Evolutionary conservation across 2,797 vertebrate genomes (phyloP), one percentile per base, ranked within the genome.

Genomic region (Rhinoraja longicauda): DNA sequence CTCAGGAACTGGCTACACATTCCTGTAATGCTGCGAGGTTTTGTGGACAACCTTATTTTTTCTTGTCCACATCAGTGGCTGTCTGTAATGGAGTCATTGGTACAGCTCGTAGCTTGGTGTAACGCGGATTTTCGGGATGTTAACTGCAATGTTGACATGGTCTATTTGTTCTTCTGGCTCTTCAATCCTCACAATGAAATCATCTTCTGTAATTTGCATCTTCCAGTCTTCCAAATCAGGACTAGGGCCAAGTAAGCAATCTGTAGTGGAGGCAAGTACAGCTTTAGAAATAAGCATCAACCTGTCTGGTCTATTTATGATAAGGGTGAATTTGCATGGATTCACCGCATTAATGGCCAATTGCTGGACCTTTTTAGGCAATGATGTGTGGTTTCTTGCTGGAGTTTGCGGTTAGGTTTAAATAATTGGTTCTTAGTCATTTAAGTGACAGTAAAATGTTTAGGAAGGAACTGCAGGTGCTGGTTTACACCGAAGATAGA

Each of bases 221-320:
- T 24, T 45, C 90, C 67, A 92, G 29, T 53, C 67, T 0, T 91
- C 67, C 17, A 7, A 13, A 7, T 92, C 90, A 29, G 39, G 24
- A 45, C 72, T 72, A 21, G 90, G 90, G n/a, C 90, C 90, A 72
- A 92, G 26, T 70, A 92, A 0, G 10, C 90, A 75, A 92, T 92
- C 90, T 92, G 39, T 53, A 24, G 36, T 67, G 15, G 24, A 92
- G 9, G 10, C 29, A 72, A 91, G 73, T 70, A 73, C 45, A 73
- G 36, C 39, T 45, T 45, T 72, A 45, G 73, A 91, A 73, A 26
- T 45, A 39, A 45, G 26, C 24, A n/a, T 53, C 7, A 24, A 26
- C 75, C 24, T 29, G 24, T 91, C 32, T 29, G 15, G 39, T 53
- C 24, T 53, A 26, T 70, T 70, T 39, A 19, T 79, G 4, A 72